Conservation (phyloP, 1,140 invertebrate species). For the Artemia franciscana region DNA sequence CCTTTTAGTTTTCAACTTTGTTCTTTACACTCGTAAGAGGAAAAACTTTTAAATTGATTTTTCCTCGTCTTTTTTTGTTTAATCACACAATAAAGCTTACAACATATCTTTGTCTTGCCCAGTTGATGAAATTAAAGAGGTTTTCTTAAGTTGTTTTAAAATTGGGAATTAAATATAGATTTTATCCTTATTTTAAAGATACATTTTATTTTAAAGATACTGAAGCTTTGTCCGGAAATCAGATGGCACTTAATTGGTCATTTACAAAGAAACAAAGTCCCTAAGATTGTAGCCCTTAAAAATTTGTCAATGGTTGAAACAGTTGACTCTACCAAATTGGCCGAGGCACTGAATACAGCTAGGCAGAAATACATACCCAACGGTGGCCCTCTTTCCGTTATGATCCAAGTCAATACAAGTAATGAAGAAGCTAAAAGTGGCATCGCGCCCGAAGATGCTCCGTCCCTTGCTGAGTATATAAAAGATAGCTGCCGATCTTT, state of each 20-base stretch:
- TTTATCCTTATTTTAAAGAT: too few species aligned
- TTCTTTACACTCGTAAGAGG: too few species aligned
- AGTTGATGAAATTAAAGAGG: too few species aligned
- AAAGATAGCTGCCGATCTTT: constrained; percentile 50
- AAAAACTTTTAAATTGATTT: too few species aligned
- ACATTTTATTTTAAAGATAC: too few species aligned
- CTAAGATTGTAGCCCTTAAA: constrained; percentile 46
- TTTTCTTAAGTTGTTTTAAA: too few species aligned
- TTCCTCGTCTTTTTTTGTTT: too few species aligned
- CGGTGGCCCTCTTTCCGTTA: constrained; percentile 35
- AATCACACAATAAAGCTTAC: too few species aligned
- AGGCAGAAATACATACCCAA: constrained; percentile 35
- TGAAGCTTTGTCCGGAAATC: constrained; percentile 66
- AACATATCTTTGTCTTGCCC: too few species aligned
- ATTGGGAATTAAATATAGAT: too few species aligned
- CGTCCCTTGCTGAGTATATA: constrained; percentile 45
- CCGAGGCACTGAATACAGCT: constrained; percentile 44
- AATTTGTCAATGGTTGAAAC: constrained; percentile 67
- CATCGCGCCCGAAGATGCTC: constrained; percentile 32
- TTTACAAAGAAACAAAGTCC: constrained; percentile 77
- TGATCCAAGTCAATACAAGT: constrained; percentile 92
- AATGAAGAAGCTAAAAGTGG: constrained; percentile 78
- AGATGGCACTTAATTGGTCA: constrained; percentile 95
- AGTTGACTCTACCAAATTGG: constrained; percentile 58
- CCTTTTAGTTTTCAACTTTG: too few species aligned